Base-by-base conservation (phyloP, 2,888 invertebrate genomes). In the Eupeodes luniger region DNA sequence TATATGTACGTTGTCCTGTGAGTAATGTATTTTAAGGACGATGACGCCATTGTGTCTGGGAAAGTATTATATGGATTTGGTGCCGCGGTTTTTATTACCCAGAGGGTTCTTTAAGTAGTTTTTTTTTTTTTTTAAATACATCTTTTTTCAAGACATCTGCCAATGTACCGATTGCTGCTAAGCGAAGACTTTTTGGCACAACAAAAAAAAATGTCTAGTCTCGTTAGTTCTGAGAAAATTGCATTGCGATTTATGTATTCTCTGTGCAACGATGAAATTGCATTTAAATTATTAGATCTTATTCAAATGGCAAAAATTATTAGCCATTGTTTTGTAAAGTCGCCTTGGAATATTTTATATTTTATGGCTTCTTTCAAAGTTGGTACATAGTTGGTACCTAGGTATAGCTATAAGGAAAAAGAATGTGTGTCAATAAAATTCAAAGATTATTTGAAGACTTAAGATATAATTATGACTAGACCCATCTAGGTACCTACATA, bases 221-320 rank as follows among this genome's bases (percentile, higher is more conserved):
- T 72, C 59, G 72, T 72, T 72, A 72, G 47, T 47, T 57, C 4
- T 27, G 34, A 72, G 34, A n/a, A 59, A 72, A 72, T 47, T 59
- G 47, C 47, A 44, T 34, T 72, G 47, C 72, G 47, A 74, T 81
- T 72, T 80, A 80, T 80, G 72, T 62, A 9, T 40, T 9, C 40
- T 40, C 6, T 9, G 40, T 5, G 44, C n/a, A 19, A 9, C 59
- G 51, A 36, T 19, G 34, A 53, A 78, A 78, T 61, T 74, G 83
- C 69, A 80, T 80, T 61, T 67, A 61, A 83, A 79, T 79, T 61
- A 62, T 55, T 40, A 40, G 40, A 7, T 53, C 5, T 55, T 9
- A 44, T 55, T 40, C 12, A 55, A 66, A 44, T 44, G 55, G 40
- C 11, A 12, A 53, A 27, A 70, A 70, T 70, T 70, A 70, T 55